These are phyloP conservation scores for Lagria hirta DNA, from an alignment of 2,888 invertebrate genomes.

Conservation along the genomic window DNA sequence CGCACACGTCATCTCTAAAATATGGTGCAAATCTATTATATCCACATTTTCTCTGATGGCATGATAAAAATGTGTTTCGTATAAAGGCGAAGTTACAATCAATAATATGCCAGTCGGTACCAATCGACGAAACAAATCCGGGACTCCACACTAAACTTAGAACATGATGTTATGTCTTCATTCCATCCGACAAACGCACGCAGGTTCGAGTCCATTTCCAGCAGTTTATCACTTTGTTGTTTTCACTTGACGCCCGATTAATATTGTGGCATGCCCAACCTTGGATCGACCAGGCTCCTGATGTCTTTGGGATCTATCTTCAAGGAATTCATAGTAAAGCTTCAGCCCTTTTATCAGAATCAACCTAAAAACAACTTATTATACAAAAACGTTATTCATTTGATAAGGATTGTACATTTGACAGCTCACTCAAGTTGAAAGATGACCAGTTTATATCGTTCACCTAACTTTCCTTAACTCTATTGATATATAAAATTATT, in stretches of 20 bases:
- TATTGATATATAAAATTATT: no score
- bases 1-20: conserved; percentile 13
- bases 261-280: conserved; percentile 55
- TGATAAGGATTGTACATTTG: no score
- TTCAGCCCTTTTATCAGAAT: no score
- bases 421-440: no score
- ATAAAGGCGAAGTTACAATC: conserved; percentile 32
- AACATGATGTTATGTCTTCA: conserved; percentile 51
- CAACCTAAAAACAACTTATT: no score
- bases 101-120: conserved; percentile 42
- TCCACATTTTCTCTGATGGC: conserved; percentile 19
- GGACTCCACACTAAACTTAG: conserved; percentile 37
- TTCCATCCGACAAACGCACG: conserved; percentile 50
- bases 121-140: conserved; percentile 33
- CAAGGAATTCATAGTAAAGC: no score
- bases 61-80: conserved; percentile 25
- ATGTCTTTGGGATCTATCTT: conserved; percentile 47
- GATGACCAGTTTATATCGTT: no score
- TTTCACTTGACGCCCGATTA: conserved; percentile 55
- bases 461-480: no score
- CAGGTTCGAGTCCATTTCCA: conserved; percentile 53
- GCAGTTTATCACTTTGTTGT: conserved; percentile 56
- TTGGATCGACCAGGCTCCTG: conserved; percentile 46
- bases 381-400: no score
- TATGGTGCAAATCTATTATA: conserved; percentile 17